A percentile compares a stretch with the other conserved stretches of the same genome.
Evolutionary conservation across 2,113 vertebrate genomes (phyloP).

Genomic region (Alligator mississippiensis): DNA sequence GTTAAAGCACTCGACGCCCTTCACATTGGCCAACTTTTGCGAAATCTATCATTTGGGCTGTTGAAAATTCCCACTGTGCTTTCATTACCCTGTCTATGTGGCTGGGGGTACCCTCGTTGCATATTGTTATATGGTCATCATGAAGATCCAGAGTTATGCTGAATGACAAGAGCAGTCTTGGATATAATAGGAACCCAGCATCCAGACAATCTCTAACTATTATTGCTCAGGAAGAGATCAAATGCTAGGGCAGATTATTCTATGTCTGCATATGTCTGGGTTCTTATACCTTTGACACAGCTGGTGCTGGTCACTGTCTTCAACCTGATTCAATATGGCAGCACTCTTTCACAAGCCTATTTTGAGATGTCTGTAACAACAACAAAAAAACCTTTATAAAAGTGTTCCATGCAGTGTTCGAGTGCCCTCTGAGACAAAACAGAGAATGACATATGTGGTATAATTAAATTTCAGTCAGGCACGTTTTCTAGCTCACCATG

Average conservation of each 20-base stretch:
- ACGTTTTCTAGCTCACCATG: neutral
- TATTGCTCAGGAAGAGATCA: neutral
- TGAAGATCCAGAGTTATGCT: neutral
- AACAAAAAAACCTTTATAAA: neutral
- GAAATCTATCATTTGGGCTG: neutral
- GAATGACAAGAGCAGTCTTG: too few relatives aligned
- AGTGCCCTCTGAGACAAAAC: neutral
- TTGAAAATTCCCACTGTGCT: neutral
- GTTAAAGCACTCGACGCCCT: accelerated
- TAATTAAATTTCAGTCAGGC: neutral
- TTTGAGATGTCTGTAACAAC: neutral
- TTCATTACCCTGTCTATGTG: neutral
- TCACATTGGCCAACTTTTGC: neutral
- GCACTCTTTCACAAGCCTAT: neutral
- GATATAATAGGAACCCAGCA: too few relatives aligned
- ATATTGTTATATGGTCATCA: neutral
- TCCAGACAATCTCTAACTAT: neutral
- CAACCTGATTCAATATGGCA: too few relatives aligned
- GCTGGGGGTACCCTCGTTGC: neutral
- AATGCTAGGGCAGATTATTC: neutral
- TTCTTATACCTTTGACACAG: neutral
- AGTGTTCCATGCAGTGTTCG: neutral
- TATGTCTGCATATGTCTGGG: neutral
- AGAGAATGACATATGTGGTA: neutral
- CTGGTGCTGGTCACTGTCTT: neutral